A percentile compares a stretch with the other conserved stretches of the same genome.
These are phyloP conservation scores for Drosophila simulans DNA, from an alignment of 1,140 invertebrate genomes.

Conservation along the genomic window DNA sequence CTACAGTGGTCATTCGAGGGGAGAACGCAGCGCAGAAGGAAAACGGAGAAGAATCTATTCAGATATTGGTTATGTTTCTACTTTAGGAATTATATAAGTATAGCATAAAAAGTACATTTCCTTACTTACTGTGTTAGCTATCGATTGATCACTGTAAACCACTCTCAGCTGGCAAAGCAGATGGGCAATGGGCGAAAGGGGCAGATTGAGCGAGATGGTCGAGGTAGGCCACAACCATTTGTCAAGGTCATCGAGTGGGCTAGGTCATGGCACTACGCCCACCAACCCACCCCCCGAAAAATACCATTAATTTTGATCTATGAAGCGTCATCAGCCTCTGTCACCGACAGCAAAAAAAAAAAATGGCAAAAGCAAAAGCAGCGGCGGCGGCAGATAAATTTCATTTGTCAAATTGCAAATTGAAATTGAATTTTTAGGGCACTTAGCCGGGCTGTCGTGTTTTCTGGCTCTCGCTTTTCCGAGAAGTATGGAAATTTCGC, in stretches of 20 bases:
- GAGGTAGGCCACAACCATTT: conserved; percentile 12
- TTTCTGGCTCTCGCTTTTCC: neutral
- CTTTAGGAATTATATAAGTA: too few relatives aligned
- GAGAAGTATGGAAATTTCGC: conserved; percentile 3
- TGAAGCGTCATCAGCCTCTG: conserved; percentile 38
- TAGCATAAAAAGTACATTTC: too few relatives aligned
- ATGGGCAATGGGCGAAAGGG: conserved; percentile 6
- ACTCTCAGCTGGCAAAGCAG: conserved; percentile 16
- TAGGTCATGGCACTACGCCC: conserved; percentile 50
- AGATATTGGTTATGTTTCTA: neutral
- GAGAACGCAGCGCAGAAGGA: neutral
- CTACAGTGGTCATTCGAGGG: conserved; percentile 8
- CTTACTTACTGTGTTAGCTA: too few relatives aligned
- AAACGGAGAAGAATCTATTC: neutral
- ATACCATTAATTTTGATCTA: conserved; percentile 68
- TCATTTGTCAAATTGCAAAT: conserved; percentile 78
- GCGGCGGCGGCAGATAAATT: conserved; percentile 45
- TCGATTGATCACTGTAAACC: neutral
- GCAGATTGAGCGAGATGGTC: conserved; percentile 4
- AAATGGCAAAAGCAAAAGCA: neutral
- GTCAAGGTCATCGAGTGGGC: conserved; percentile 49
- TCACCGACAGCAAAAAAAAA: neutral
- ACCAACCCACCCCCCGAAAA: conserved; percentile 27
- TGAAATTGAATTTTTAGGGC: conserved; percentile 70
- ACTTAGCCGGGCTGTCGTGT: conserved; percentile 8